These are phyloP conservation scores for Himalopsyche anomala DNA, from an alignment of 2,888 invertebrate genomes.

Conservation along the genomic window DNA sequence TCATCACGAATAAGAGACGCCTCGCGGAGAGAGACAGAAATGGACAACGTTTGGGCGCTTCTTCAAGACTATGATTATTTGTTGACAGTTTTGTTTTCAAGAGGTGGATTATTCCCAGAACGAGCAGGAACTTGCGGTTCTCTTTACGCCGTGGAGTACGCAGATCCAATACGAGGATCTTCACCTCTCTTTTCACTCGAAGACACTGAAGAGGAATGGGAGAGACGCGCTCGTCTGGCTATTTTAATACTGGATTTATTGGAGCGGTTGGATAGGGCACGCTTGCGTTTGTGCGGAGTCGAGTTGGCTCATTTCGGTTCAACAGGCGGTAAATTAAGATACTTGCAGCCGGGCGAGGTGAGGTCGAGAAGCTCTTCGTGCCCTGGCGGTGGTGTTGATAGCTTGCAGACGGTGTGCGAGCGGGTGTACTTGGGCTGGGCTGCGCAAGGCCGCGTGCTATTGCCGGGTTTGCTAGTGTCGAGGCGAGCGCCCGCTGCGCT, in stretches of 20 bases:
- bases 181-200: slow-evolving; percentile 75
- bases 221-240: slow-evolving; percentile 76
- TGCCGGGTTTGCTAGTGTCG: slow-evolving; percentile 80
- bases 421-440: slow-evolving; percentile 82
- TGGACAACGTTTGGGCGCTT: slow-evolving; percentile 80
- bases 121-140: slow-evolving; percentile 82
- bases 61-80: slow-evolving; percentile 83
- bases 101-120: slow-evolving; percentile 80
- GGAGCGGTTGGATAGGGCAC: slow-evolving; percentile 77
- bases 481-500: slow-evolving; percentile 78
- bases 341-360: slow-evolving; percentile 80
- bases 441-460: slow-evolving; percentile 78
- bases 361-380: slow-evolving; percentile 77
- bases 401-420: slow-evolving; percentile 81
- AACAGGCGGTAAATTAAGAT: slow-evolving; percentile 76
- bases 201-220: slow-evolving; percentile 78
- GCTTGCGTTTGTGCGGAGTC: slow-evolving; percentile 82
- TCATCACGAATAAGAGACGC: slow-evolving; percentile 41
- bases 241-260: slow-evolving; percentile 80
- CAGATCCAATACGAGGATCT: slow-evolving; percentile 76
- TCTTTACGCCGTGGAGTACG: slow-evolving; percentile 81
- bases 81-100: slow-evolving; percentile 77
- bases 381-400: slow-evolving; percentile 69
- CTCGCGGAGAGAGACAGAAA: slow-evolving; percentile 73
- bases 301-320: slow-evolving; percentile 82